Percentiles rank a stretch among this genome's conserved stretches.
These are phyloP conservation scores for Dendrolimus houi DNA, from an alignment of 2,888 invertebrate genomes.

Conservation along the genomic window DNA sequence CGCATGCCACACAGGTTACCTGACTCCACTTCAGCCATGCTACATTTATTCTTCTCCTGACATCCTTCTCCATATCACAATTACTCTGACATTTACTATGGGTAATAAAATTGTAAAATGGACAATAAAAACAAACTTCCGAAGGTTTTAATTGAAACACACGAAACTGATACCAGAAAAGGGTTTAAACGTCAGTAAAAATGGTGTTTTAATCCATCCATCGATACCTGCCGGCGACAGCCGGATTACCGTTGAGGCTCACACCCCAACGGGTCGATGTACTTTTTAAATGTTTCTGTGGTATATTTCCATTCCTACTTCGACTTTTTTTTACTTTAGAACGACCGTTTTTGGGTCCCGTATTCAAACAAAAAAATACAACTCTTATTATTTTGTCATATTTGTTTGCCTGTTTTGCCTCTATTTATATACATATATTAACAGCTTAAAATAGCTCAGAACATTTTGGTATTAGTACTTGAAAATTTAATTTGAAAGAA, in stretches of 20 bases:
- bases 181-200: slow-evolving; percentile 59
- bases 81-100: too few relatives aligned
- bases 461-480: too few relatives aligned
- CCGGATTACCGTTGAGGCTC: slow-evolving; percentile 52
- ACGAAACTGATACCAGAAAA: slow-evolving; percentile 44
- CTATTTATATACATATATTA: not conserved
- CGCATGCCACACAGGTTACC: too few relatives aligned
- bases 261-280: slow-evolving; percentile 33
- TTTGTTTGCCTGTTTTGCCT: slow-evolving; percentile 20
- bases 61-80: too few relatives aligned
- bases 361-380: too few relatives aligned
- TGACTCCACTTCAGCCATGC: too few relatives aligned
- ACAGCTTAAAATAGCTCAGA: too few relatives aligned
- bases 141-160: slow-evolving; percentile 42
- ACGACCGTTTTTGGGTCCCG: too few relatives aligned
- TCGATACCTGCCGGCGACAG: slow-evolving; percentile 66
- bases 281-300: slow-evolving; percentile 25
- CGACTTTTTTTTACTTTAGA: too few relatives aligned
- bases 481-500: too few relatives aligned
- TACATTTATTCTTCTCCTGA: too few relatives aligned
- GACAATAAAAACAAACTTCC: slow-evolving; percentile 7
- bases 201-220: slow-evolving; percentile 68
- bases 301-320: slow-evolving; percentile 6
- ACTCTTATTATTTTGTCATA: too few relatives aligned
- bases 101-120: slow-evolving; percentile 10